phyloP scores from a whole-genome alignment of 2,888 invertebrate species.

The Watsonalla binaria region DNA sequence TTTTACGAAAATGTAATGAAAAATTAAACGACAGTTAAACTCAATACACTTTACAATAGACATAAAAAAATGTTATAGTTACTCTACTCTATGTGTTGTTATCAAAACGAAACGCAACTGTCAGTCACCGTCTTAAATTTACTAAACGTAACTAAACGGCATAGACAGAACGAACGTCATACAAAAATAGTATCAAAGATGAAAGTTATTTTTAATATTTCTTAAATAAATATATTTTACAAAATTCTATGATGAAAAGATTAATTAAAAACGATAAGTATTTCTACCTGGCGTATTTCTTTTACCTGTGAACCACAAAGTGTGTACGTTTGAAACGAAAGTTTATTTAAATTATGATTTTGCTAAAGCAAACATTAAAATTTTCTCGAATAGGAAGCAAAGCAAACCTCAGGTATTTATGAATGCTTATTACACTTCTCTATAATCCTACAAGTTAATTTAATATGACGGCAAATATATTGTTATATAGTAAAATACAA shows the following conservation, averaged over 20 bases:
- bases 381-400: conserved; percentile 61
- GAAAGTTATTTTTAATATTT: conserved; percentile 73
- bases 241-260: conserved; percentile 40
- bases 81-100: background rate
- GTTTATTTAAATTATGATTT: conserved; percentile 70
- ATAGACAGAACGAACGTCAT: conserved; percentile 33
- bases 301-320: conserved; percentile 30
- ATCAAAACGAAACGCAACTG: background rate
- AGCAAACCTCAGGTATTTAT: conserved; percentile 59
- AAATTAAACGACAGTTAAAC: no score
- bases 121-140: conserved; percentile 7
- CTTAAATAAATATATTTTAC: conserved; percentile 38
- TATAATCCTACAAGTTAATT: conserved; percentile 13
- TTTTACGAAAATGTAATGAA: no score
- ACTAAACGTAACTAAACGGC: conserved; percentile 19
- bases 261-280: conserved; percentile 28
- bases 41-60: no score
- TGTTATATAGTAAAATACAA: conserved; percentile 24
- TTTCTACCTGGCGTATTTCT: conserved; percentile 33
- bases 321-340: conserved; percentile 37
- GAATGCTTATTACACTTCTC: conserved; percentile 11
- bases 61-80: no score
- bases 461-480: conserved; percentile 9
- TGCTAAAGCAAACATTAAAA: conserved; percentile 63
- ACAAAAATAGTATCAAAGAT: conserved; percentile 70